phyloP scores from a whole-genome alignment of 2,113 vertebrate genomes.

The Copsychus sechellarum region DNA sequence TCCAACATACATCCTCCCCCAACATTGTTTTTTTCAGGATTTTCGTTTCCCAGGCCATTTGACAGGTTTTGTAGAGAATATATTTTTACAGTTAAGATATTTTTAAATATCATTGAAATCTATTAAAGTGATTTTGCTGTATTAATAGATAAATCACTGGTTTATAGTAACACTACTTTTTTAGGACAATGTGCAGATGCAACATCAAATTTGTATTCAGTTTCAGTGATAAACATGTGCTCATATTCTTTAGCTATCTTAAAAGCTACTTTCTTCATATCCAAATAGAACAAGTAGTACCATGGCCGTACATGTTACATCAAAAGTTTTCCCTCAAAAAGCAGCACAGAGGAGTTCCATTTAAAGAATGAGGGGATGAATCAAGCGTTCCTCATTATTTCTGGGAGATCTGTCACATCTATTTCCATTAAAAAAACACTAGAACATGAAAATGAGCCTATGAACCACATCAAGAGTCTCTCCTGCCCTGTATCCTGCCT shows the following conservation, averaged over 20 bases:
- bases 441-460: neutral
- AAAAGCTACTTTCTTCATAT: neutral
- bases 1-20: neutral
- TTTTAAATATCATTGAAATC: neutral
- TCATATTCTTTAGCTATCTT: neutral
- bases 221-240: neutral
- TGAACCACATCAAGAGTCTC: neutral
- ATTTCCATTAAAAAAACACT: neutral
- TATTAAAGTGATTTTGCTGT: neutral
- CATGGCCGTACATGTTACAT: accelerated
- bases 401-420: neutral
- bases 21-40: neutral
- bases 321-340: neutral
- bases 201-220: neutral
- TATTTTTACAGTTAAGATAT: neutral
- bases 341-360: neutral
- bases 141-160: neutral
- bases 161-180: neutral
- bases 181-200: neutral
- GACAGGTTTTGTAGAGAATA: neutral
- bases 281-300: neutral
- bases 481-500: neutral
- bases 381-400: neutral
- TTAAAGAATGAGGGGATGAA: neutral
- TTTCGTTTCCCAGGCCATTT: neutral